phyloP scores from a whole-genome alignment of 37 sponge, comb jelly and placozoan genomes.

The Geodia barretti region DNA sequence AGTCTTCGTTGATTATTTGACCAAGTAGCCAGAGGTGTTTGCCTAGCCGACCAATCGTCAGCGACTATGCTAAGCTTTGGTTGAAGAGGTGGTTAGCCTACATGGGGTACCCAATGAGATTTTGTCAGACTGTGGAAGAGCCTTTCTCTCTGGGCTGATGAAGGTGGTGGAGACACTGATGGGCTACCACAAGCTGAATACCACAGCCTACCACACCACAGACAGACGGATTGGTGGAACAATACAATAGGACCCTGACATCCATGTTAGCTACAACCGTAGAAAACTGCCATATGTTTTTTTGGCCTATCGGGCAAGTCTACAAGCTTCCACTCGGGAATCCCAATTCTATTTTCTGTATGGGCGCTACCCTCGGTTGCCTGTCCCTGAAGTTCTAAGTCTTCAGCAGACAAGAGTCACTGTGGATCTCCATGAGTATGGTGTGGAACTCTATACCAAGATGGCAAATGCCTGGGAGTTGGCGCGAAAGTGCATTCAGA shows the following conservation, averaged over 20 bases:
- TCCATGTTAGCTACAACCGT: conserved; percentile 10
- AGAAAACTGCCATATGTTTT: conserved; percentile 3
- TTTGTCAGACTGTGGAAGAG: conserved; percentile 11
- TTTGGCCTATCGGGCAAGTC: conserved; percentile 7
- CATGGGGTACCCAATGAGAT: conserved; percentile 40
- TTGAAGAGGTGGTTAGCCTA: conserved; percentile 1
- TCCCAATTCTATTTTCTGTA: conserved; percentile 11
- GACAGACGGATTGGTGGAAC: conserved; percentile 16
- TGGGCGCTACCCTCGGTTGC: conserved; percentile 14
- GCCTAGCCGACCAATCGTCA: too few relatives aligned
- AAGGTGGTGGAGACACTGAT: background rate
- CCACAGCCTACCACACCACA: conserved; percentile 26
- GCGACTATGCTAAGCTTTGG: too few relatives aligned
- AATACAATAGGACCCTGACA: conserved; percentile 7
- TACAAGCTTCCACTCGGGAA: background rate
- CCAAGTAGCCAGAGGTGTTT: too few relatives aligned
- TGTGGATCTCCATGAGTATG: conserved; percentile 15
- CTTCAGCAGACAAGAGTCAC: background rate
- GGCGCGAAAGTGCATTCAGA: background rate
- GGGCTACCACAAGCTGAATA: conserved; percentile 8
- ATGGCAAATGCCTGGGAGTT: conserved; percentile 13
- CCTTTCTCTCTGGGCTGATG: background rate
- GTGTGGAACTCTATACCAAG: background rate
- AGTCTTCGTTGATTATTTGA: too few relatives aligned
- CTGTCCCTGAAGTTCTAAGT: background rate